Evolutionary conservation across 2,797 vertebrate species (phyloP).

Genomic region (Babyrousa celebensis): DNA sequence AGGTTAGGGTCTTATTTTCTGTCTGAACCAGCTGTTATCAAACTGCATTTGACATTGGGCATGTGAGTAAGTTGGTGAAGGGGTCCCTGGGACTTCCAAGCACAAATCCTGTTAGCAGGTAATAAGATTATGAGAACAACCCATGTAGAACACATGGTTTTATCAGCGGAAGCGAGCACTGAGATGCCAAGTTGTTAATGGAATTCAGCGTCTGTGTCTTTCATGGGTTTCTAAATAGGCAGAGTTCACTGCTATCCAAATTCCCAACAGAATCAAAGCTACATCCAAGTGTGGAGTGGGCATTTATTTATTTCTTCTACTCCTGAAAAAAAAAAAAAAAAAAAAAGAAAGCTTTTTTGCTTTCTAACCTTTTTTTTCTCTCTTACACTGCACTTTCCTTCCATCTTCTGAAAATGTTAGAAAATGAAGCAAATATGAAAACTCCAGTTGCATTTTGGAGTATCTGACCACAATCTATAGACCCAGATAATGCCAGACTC

Average conservation of each 20-base stretch:
- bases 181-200: slow-evolving; percentile 78
- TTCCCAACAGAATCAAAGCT: slow-evolving; percentile 82
- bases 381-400: slow-evolving; percentile 78
- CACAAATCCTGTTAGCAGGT: slow-evolving; percentile 80
- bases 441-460: slow-evolving; percentile 63
- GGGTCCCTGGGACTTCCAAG: slow-evolving; percentile 33
- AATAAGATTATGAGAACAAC: slow-evolving; percentile 64
- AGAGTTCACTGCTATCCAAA: slow-evolving; percentile 83
- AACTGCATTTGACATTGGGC: slow-evolving; percentile 20
- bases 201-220: slow-evolving; percentile 85
- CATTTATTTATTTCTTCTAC: slow-evolving; percentile 84
- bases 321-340: not conserved
- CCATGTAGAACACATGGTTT: not conserved
- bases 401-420: slow-evolving; percentile 42
- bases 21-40: not conserved
- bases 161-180: slow-evolving; percentile 71
- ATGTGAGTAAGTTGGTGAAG: slow-evolving; percentile 13
- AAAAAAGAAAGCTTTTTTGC: slow-evolving; percentile 69
- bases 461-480: slow-evolving; percentile 32
- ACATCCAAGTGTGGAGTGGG: slow-evolving; percentile 76
- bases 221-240: slow-evolving; percentile 86
- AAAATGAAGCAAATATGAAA: slow-evolving; percentile 72
- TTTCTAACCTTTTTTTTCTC: slow-evolving; percentile 76
- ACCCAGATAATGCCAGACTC: slow-evolving; percentile 33
- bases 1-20: slow-evolving; percentile 62